Base-by-base conservation (phyloP, 2,797 vertebrate genomes). In the Phoxinus dragarum region DNA sequence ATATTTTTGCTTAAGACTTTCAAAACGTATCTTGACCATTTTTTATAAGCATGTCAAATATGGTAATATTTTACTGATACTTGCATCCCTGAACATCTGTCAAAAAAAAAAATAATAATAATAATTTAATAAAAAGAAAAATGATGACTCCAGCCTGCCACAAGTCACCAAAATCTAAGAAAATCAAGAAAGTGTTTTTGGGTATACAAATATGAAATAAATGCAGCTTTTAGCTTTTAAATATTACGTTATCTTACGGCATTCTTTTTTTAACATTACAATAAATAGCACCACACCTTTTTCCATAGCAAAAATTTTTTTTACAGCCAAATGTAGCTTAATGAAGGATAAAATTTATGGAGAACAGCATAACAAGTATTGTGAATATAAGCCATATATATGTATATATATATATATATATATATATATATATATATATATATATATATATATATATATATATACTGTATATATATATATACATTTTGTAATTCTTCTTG, bases 1-100 rank as follows among this genome's bases (percentile, higher is more conserved):
- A 4, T 40, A 16, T 49, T 90, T 80, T 90, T 88, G 89, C 86
- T 91, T 88, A 89, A 84, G 84, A 78, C 88, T 78, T 87, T 88
- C 82, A 83, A 66, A 91, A 84, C 81, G 88, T 89, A 89, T 90
- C 86, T 47, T 91, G 31, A 23, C 56, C 56, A 4, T 81, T 17
- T 67, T 61, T 27, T 54, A 38, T 47, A 72, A 82, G 79, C 42
- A 80, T 76, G 59, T 54, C 52, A 76, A 73, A 36, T 47, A 67
- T 75, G 31, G 23, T 66, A 6, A 67, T 36, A 0, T 83, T 64
- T 75, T 40, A 10, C 31, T 52, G 34, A 61, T 34, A 23, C 10
- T 9, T 75, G 75, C 5, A 31, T 52, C 14, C 72, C 19, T 34
- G 8, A 64, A 82, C 27, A 42, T 69, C 52, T 21, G 6, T 34